Evolutionary conservation across 2,888 invertebrate genomes (phyloP).

Genomic region (Encarsia formosa): DNA sequence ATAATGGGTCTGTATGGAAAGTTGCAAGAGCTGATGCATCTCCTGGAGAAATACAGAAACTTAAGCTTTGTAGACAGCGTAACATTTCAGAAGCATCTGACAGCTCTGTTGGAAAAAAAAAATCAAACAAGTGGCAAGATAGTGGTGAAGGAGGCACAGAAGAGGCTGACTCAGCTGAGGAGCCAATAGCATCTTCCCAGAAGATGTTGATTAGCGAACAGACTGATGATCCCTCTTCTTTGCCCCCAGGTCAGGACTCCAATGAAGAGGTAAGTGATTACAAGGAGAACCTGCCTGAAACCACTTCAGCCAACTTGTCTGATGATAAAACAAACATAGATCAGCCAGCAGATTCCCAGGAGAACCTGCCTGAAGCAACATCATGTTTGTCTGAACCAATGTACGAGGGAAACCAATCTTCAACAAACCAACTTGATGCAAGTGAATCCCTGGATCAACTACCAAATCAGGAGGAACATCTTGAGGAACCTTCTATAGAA

Average conservation of each 20-base stretch:
- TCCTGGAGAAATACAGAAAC: constrained; percentile 61
- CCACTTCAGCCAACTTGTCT: constrained; percentile 50
- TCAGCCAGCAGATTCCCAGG: constrained; percentile 48
- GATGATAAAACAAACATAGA: constrained; percentile 51
- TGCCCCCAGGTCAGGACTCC: constrained; percentile 47
- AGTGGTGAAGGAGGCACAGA: constrained; percentile 44
- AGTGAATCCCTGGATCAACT: constrained; percentile 47
- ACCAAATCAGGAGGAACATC: constrained; percentile 45
- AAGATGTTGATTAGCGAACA: constrained; percentile 35
- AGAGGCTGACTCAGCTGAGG: constrained; percentile 49
- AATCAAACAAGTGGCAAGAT: constrained; percentile 46
- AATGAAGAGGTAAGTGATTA: constrained; percentile 51
- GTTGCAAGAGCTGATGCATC: constrained; percentile 52
- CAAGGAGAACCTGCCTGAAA: constrained; percentile 51
- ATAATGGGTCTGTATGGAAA: constrained; percentile 51
- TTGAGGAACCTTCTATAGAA: constrained; percentile 9
- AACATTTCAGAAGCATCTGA: constrained; percentile 47
- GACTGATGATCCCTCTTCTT: constrained; percentile 44
- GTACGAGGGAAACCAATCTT: constrained; percentile 19
- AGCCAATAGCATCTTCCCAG: constrained; percentile 41
- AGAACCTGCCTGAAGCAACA: constrained; percentile 49
- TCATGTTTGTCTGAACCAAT: constrained; percentile 33
- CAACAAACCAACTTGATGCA: constrained; percentile 41
- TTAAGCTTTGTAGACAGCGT: constrained; percentile 62
- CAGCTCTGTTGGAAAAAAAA: constrained; percentile 42